Evolutionary conservation across 2,797 vertebrate species (phyloP).

Genomic region (Phoxinus dragarum): DNA sequence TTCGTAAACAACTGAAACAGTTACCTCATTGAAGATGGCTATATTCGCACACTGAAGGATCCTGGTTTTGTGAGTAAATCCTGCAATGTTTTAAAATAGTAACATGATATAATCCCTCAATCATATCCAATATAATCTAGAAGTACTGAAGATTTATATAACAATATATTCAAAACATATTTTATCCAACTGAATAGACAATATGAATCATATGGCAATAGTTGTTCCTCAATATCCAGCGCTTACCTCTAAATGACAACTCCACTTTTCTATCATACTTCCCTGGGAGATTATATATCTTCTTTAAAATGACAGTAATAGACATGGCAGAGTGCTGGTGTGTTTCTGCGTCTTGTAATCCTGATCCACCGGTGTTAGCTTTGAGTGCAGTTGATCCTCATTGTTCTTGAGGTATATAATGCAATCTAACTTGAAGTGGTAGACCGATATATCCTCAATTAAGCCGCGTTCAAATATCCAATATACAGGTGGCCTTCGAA

Average conservation of each 20-base stretch:
- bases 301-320: constrained; percentile 81
- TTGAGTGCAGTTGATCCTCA: neutral
- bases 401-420: constrained; percentile 11
- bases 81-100: constrained; percentile 64
- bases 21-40: constrained; percentile 88
- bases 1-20: neutral
- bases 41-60: constrained; percentile 81
- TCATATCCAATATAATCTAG: neutral
- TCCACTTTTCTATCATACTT: constrained; percentile 85
- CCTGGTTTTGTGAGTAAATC: constrained; percentile 90
- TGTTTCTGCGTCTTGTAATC: neutral
- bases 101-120: neutral
- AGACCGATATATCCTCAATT: neutral
- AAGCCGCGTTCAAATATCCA: neutral
- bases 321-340: constrained; percentile 76
- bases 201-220: neutral
- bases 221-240: neutral
- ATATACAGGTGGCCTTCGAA: neutral
- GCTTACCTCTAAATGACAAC: constrained; percentile 84
- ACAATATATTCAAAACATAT: neutral
- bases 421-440: neutral
- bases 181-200: neutral
- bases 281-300: constrained; percentile 84
- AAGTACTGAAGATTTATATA: neutral
- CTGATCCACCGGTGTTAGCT: neutral